phyloP scores from a whole-genome alignment of 1,140 invertebrate species.

The Triops cancriformis region DNA sequence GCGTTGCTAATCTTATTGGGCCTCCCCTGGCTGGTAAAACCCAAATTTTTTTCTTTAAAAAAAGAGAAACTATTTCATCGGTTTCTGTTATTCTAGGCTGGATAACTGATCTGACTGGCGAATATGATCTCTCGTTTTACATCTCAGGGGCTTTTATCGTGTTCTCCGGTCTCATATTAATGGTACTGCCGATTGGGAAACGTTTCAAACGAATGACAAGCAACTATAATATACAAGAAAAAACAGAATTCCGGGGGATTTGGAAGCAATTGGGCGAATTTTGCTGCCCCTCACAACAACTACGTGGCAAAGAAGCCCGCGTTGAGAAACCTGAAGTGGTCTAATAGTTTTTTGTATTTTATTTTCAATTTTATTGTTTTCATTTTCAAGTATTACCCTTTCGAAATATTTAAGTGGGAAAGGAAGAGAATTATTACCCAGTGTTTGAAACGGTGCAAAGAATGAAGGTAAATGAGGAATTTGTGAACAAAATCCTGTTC shows the following conservation, averaged over 20 bases:
- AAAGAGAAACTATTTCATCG: neutral
- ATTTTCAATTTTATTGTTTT: neutral
- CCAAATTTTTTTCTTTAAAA: neutral
- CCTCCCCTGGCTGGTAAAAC: slow-evolving; percentile 68
- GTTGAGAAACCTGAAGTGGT: neutral
- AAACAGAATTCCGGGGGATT: neutral
- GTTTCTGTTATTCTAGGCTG: slow-evolving; percentile 48
- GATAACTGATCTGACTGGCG: slow-evolving; percentile 65
- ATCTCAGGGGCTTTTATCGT: slow-evolving; percentile 74
- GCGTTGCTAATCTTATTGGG: slow-evolving; percentile 75
- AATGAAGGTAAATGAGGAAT: neutral
- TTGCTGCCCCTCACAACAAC: neutral
- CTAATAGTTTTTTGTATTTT: neutral
- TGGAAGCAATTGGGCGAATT: neutral
- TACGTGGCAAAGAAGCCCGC: neutral
- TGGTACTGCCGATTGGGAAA: slow-evolving; percentile 52
- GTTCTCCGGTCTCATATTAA: slow-evolving; percentile 68
- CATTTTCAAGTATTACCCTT: too few relatives aligned
- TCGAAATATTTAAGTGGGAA: too few relatives aligned
- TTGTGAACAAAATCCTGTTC: neutral
- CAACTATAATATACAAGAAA: neutral
- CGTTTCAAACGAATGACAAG: slow-evolving; percentile 26
- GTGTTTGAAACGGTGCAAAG: neutral
- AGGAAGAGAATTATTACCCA: neutral
- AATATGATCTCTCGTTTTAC: slow-evolving; percentile 77